These are phyloP conservation scores for Horisme vitalbata DNA, from an alignment of 2,888 invertebrate species.

Conservation along the genomic window DNA sequence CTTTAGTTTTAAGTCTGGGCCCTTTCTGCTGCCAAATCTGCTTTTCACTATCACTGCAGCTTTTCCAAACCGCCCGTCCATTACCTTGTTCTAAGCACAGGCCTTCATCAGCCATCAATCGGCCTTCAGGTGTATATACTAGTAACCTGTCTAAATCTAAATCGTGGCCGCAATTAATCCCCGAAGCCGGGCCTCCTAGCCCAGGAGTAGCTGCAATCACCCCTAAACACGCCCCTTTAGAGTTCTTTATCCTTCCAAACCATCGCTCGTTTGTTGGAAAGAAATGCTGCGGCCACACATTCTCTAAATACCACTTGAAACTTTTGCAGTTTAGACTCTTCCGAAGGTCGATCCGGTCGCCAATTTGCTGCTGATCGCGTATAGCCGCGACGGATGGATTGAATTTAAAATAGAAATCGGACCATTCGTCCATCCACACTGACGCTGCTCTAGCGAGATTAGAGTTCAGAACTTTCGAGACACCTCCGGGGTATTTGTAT, in stretches of 20 bases:
- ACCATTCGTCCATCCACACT: conserved; percentile 99
- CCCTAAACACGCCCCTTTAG: conserved; percentile 65
- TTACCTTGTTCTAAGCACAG: conserved; percentile 90
- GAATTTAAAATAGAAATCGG: conserved; percentile 94
- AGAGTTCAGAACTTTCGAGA: conserved; percentile 91
- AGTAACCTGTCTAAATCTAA: conserved; percentile 86
- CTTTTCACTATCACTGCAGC: conserved; percentile 85
- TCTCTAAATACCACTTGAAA: conserved; percentile 96
- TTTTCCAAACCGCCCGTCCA: conserved; percentile 86
- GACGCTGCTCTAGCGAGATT: conserved; percentile 96
- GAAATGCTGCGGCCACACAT: conserved; percentile 98
- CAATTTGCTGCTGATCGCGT: conserved; percentile 84
- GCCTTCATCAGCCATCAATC: conserved; percentile 93
- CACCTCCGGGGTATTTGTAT: conserved; percentile 97
- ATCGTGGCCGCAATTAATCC: conserved; percentile 85
- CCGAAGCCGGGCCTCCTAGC: conserved; percentile 86
- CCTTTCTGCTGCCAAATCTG: conserved; percentile 87
- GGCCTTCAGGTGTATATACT: conserved; percentile 86
- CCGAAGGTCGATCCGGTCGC: conserved; percentile 86
- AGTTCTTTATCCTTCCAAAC: conserved; percentile 91
- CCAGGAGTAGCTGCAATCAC: conserved; percentile 82
- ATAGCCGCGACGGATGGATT: conserved; percentile 86
- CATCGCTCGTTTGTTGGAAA: conserved; percentile 94
- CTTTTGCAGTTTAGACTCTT: conserved; percentile 90
- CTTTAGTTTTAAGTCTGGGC: conserved; percentile 60